Evolutionary conservation across 23 tunicate species (phyloP), one percentile per base, ranked within the genome.

Genomic region (Clavelina lepadiformis): DNA sequence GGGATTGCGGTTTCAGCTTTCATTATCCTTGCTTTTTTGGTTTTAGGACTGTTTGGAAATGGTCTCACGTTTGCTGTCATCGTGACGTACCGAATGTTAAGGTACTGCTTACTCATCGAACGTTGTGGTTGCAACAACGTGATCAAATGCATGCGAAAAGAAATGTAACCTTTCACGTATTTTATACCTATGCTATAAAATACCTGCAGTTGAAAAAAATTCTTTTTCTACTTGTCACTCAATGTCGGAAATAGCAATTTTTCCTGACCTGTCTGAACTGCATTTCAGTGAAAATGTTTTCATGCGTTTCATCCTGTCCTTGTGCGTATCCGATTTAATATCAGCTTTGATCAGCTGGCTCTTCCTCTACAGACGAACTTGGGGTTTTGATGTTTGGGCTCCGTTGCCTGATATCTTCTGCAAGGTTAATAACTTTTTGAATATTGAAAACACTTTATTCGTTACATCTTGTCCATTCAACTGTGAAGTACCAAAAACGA

Each of bases 271-370:
- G n/a, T n/a, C n/a, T n/a, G n/a, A n/a, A n/a, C n/a, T n/a, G n/a
- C n/a, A n/a, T 46, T 66, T 31, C 72, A 66, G 72, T 3, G 3
- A 23, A 2, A 74, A 63, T 34, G 38, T 74, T 22, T 74, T 74
- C 51, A 63, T 74, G 71, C 47, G 38, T 19, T 74, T 74, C 62
- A 81, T 81, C 58, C 68, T 72, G 19, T 72, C 79, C 21, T 67
- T 81, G 31, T 81, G 88, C 59, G 65, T 66, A 0, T 81, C 88
- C 27, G 88, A 81, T 55, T 57, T 81, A 26, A 65, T 72, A 13
- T 81, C 88, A 6, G 67, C 88, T 0, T 73, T 81, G 21, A 81
- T 81, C 73, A 81, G 88, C 34, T 72, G 79, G 79, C 28, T 81
- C 49, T 81, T 72, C 35, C 67, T 81, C 28, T 72, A 81, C 67